These are phyloP conservation scores for Ceratina australensis DNA, from an alignment of 1,140 invertebrate genomes.

Conservation along the genomic window DNA sequence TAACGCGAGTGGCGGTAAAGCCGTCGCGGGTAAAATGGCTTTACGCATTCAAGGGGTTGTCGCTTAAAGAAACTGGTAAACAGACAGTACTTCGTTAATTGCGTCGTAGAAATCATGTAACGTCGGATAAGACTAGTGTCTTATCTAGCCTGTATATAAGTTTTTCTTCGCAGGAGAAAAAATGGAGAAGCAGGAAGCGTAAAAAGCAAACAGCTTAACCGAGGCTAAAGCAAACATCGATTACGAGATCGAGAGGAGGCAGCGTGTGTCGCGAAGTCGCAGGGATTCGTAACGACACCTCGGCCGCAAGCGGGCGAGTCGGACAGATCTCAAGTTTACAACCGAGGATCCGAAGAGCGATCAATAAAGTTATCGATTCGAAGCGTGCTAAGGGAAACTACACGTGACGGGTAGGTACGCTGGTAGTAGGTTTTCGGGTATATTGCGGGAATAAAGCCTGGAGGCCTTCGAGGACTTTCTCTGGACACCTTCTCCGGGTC, in stretches of 20 bases:
- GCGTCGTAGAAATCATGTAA: neutral
- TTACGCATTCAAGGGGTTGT: too few relatives aligned
- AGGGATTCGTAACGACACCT: neutral
- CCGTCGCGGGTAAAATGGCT: neutral
- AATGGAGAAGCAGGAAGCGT: neutral
- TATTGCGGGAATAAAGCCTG: neutral
- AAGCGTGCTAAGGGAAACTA: conserved; percentile 3
- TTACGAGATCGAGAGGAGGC: neutral
- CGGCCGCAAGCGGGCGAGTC: neutral
- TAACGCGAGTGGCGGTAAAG: conserved; percentile 18
- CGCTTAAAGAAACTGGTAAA: neutral
- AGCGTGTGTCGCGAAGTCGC: neutral
- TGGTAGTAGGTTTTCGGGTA: conserved; percentile 2
- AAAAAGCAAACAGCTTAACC: too few relatives aligned
- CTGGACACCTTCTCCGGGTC: too few relatives aligned
- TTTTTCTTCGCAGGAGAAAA: neutral
- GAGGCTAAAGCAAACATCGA: neutral
- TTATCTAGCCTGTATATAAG: too few relatives aligned
- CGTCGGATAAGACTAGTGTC: neutral
- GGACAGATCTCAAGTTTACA: conserved; percentile 48
- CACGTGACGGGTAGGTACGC: conserved; percentile 8
- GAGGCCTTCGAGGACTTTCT: neutral
- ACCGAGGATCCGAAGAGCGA: neutral
- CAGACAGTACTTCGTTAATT: neutral
- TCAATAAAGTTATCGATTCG: conserved; percentile 45